Evolutionary conservation across 2,113 vertebrate species (phyloP).

Genomic region (Myrmecophaga tridactyla): DNA sequence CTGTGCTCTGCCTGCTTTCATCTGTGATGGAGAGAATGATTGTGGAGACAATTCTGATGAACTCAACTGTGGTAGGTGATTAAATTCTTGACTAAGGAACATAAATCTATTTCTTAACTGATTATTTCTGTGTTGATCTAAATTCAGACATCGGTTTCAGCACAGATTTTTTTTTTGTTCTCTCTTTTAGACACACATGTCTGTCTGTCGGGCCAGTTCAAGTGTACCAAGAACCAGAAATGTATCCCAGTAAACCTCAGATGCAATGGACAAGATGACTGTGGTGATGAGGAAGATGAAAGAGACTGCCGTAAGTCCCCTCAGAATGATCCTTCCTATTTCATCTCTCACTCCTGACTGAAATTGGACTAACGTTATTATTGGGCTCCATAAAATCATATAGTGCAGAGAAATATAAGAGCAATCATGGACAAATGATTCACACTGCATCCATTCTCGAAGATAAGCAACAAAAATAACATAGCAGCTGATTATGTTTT

Average conservation of each 20-base stretch:
- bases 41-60: slow-evolving; percentile 99
- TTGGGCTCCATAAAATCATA: neutral
- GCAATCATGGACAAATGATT: neutral
- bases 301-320: slow-evolving; percentile 95
- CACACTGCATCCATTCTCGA: neutral
- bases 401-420: neutral
- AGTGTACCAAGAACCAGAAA: slow-evolving; percentile 95
- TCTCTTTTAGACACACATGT: slow-evolving; percentile 92
- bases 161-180: neutral
- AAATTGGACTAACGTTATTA: neutral
- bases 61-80: slow-evolving; percentile 93
- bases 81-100: neutral
- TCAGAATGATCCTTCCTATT: neutral
- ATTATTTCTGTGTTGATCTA: neutral
- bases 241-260: slow-evolving; percentile 97
- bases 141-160: neutral
- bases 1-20: slow-evolving; percentile 97
- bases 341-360: neutral
- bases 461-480: neutral
- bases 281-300: slow-evolving; percentile 97
- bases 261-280: slow-evolving; percentile 98
- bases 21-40: slow-evolving; percentile 98
- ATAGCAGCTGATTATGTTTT: neutral
- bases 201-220: slow-evolving; percentile 97
- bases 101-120: neutral